These are phyloP conservation scores for Mus spicilegus DNA, from an alignment of 2,113 vertebrate genomes.

Conservation along the genomic window DNA sequence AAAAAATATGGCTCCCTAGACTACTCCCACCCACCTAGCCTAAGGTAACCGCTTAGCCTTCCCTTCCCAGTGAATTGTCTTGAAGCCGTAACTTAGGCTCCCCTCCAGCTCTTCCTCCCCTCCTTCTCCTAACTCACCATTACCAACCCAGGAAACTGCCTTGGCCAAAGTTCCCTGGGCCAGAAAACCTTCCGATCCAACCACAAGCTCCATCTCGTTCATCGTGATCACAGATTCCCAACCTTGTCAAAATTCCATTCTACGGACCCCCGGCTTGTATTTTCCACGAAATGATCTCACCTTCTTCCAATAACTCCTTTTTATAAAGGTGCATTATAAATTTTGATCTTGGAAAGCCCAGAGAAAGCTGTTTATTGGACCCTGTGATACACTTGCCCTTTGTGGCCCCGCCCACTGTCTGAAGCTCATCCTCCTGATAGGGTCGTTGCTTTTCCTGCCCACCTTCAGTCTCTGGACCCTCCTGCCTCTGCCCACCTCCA, in stretches of 20 bases:
- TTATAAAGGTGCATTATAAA: background rate
- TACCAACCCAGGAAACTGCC: background rate
- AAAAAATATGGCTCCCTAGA: background rate
- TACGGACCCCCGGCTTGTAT: background rate
- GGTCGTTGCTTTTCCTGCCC: background rate
- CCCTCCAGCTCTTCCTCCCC: background rate
- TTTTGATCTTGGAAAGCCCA: background rate
- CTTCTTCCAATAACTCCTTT: background rate
- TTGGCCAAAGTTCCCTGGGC: background rate
- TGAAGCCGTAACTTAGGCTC: background rate
- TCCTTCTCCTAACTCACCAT: background rate
- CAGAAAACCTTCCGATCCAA: background rate
- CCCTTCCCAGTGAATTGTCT: background rate
- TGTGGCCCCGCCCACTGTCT: background rate
- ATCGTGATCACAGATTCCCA: background rate
- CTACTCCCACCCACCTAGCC: background rate
- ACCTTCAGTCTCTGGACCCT: background rate
- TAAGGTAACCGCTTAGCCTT: background rate
- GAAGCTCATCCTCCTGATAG: fast-evolving
- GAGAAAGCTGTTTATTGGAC: background rate
- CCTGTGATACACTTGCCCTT: background rate
- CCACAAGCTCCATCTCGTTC: background rate
- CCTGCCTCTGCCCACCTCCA: too few relatives aligned
- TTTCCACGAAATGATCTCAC: background rate
- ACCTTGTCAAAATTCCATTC: background rate